Conservation (phyloP, 2,888 invertebrate genomes). For the Stenotaenia linearis region DNA sequence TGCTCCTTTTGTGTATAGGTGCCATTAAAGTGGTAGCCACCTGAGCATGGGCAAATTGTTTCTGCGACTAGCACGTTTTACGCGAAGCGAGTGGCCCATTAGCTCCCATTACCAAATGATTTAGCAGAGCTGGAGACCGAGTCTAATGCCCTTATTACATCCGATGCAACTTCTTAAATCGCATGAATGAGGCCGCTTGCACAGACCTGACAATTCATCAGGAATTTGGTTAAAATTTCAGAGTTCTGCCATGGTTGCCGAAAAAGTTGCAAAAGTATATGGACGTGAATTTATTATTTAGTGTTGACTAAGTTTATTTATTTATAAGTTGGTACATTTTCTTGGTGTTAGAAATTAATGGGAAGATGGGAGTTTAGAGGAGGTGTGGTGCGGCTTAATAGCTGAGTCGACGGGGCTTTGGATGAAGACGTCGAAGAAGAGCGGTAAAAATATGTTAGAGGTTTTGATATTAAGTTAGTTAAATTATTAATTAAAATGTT, state of each 20-base stretch:
- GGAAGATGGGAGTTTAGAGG: too few relatives aligned
- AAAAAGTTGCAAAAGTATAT: neutral
- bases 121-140: neutral
- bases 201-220: neutral
- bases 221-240: neutral
- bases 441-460: too few relatives aligned
- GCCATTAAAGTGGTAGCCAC: constrained; percentile 9
- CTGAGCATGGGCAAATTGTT: constrained; percentile 9
- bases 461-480: too few relatives aligned
- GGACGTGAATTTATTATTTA: too few relatives aligned
- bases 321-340: too few relatives aligned
- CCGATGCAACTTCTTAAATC: constrained; percentile 4
- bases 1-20: constrained; percentile 9
- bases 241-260: neutral
- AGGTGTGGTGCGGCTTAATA: too few relatives aligned
- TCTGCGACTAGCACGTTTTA: neutral
- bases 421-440: too few relatives aligned
- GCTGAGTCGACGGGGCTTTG: too few relatives aligned
- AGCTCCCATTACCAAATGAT: constrained; percentile 9
- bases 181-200: neutral
- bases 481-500: too few relatives aligned
- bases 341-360: too few relatives aligned
- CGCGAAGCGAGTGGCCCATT: constrained; percentile 9
- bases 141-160: constrained; percentile 9
- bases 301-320: too few relatives aligned